Base-by-base conservation (phyloP, 2,797 vertebrate species). In the Gobio occitaniae region DNA sequence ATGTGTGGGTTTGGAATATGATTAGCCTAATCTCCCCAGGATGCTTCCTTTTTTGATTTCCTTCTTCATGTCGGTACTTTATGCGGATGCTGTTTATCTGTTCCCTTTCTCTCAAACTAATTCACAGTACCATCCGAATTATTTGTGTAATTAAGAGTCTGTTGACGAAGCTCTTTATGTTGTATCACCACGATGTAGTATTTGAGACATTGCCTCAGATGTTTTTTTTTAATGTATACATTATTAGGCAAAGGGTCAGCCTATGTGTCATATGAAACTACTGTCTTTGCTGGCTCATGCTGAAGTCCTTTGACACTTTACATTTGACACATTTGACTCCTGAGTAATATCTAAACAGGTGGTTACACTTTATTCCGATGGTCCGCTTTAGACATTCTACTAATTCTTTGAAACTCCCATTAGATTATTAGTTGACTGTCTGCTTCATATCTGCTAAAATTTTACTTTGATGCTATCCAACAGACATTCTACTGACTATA, bases 21-120 rank as follows among this genome's bases (percentile, higher is more conserved):
- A 83, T 83, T 83, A 75, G 56, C 19, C 59, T 75, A 65, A 38
- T 75, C 19, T 82, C 80, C 19, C 12, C 29, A 36, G 54, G 25
- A 61, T 41, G 32, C 56, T 63, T 82, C 56, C 56, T 74, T 1
- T 29, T 48, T 48, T 72, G 38, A 6, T 56, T 82, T 81, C 66
- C 79, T 81, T 36, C n/a, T 59, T 61, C 52, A 61, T 56, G 32
- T 48, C 44, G 36, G 8, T 50, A 48, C 38, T 36, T 72, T 72
- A 36, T 21, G 69, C 41, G 61, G 80, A 61, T 59, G 38, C 19
- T 59, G 36, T 71, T 59, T 19, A 59, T 81, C 66, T 29, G 15
- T 72, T 72, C 7, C 25, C 41, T 70, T 72, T 69, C 38, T n/a
- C 3, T 9, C 21, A 81, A 61, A 47, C 38, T 72, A 74, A 74